phyloP scores from a whole-genome alignment of 2,113 vertebrate genomes.

The Abramis brama region DNA sequence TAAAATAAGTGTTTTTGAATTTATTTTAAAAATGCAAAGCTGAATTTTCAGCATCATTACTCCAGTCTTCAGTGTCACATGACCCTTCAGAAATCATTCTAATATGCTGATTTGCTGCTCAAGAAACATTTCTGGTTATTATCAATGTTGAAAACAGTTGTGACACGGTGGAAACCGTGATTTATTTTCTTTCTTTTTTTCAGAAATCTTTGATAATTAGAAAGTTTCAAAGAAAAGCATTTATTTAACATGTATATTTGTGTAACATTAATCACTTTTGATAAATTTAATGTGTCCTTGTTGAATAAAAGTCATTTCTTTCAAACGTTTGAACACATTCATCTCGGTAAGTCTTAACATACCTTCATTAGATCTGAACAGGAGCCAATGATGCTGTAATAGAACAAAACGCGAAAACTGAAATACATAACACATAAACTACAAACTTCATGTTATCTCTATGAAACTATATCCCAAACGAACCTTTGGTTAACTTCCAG shows the following conservation, averaged over 20 bases:
- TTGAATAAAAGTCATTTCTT: no score
- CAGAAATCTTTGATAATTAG: neutral
- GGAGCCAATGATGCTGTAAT: conserved; percentile 88
- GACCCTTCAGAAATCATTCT: neutral
- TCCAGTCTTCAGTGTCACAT: neutral
- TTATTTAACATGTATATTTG: neutral
- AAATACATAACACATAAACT: neutral
- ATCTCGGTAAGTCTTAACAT: neutral
- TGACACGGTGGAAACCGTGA: neutral
- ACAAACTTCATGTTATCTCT: neutral
- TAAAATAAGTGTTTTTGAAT: neutral
- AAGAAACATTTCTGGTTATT: neutral
- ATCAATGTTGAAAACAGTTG: neutral
- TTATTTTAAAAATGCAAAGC: neutral
- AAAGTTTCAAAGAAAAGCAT: neutral
- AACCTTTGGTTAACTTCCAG: conserved; percentile 95
- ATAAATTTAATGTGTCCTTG: neutral
- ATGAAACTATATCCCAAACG: conserved; percentile 48
- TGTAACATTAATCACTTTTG: neutral
- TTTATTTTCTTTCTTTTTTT: neutral
- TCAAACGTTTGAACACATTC: neutral
- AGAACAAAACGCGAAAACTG: neutral
- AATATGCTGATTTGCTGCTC: neutral
- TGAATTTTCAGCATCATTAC: neutral
- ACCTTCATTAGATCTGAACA: conserved; percentile 92